Conservation (phyloP, 2,888 invertebrate genomes). For the Cosmopolites sordidus region DNA sequence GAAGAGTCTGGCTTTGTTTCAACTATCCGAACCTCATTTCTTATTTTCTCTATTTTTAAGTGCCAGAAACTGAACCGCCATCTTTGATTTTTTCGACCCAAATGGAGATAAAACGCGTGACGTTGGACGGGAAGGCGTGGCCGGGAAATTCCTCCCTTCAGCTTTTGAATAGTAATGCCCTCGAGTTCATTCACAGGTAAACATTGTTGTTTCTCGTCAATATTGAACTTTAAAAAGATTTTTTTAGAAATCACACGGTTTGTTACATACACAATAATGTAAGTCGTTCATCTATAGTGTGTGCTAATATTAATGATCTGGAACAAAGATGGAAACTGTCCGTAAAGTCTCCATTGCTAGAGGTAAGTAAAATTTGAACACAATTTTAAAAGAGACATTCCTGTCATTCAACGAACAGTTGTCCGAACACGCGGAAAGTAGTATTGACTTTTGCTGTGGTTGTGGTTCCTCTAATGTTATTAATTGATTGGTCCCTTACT, state of each 20-base stretch:
- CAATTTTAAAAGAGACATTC: neutral
- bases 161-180: constrained; percentile 48
- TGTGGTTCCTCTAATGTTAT: too few species aligned
- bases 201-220: neutral
- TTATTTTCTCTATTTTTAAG: too few species aligned
- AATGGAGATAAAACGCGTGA: constrained; percentile 60
- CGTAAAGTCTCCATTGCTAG: constrained; percentile 59
- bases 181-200: constrained; percentile 60
- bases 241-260: constrained; percentile 56
- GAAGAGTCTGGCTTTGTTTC: too few species aligned
- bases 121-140: constrained; percentile 53
- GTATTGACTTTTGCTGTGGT: too few species aligned
- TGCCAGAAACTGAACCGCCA: constrained; percentile 59
- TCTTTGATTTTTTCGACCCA: constrained; percentile 67
- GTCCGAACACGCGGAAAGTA: too few species aligned
- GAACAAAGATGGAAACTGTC: constrained; percentile 56
- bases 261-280: constrained; percentile 70
- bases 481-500: too few species aligned
- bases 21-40: too few species aligned
- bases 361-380: constrained; percentile 38
- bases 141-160: constrained; percentile 46
- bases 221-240: too few species aligned
- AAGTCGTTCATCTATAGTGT: constrained; percentile 54
- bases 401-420: too few species aligned
- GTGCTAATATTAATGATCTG: constrained; percentile 64